Base-by-base conservation (phyloP, 2,113 vertebrate species). In the Nycticryphes semicollaris region DNA sequence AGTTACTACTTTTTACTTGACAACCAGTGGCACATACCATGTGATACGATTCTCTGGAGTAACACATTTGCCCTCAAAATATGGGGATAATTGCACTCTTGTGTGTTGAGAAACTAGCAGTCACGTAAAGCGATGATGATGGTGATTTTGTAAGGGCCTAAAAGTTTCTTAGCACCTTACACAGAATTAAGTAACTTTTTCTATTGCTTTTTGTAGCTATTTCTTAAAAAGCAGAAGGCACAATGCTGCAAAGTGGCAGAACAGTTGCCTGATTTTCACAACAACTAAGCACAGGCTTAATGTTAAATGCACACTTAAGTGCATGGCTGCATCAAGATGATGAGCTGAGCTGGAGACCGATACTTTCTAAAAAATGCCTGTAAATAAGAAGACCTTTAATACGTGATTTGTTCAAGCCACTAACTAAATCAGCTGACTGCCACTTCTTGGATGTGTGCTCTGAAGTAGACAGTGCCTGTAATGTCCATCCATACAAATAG, bases 221-320 rank as follows among this genome's bases (percentile, higher is more conserved):
- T 91, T 92, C 60, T 82, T 87, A 8, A 75, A 92, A 90, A 91
- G 48, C 86, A 92, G 76, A 89, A 84, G 92, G 73, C 74, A 30
- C 22, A 60, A 12, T 75, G 89, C 88, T 82, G 48, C 82, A 50
- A 76, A 89, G 48, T 76, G 77, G 50, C 73, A 68, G 80, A 96
- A 88, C 67, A 94, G 68, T 87, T 95, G 92, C 90, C 93, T 92
- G 83, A 87, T 90, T 95, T 96, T 96, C 81, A 56, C 57, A 77
- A 74, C 48, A 57, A 5, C 57, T 90, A 80, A 88, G 76, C 76
- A 84, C 6, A 57, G 73, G 48, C 76, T 95, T 95, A 75, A 64
- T 56, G 41, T 85, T 87, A 62, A 95, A 89, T 0, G 1, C 56
- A 50, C 14, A 2, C 64, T 87, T 37, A 93, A 89, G 74, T 82